Conservation (phyloP, 2,888 invertebrate genomes). For the Artemia sinica region DNA sequence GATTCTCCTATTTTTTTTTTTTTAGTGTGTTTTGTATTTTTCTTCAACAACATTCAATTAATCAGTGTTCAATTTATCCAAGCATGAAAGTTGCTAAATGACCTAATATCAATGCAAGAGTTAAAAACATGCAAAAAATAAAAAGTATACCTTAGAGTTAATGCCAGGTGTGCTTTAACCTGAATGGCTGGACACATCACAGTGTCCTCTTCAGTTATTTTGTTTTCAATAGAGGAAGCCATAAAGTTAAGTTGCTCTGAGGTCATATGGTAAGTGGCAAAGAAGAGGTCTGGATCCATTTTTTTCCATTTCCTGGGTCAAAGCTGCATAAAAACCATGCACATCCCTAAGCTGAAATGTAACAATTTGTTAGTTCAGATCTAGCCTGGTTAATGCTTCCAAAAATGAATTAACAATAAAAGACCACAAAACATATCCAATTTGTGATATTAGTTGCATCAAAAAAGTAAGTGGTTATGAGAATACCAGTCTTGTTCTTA, state of each 20-base stretch:
- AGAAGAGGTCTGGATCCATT: background rate
- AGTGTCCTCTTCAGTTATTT: background rate
- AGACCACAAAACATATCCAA: no score
- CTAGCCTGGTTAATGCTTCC: no score
- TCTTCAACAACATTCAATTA: no score
- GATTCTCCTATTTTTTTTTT: no score
- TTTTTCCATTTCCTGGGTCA: background rate
- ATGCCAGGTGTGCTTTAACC: background rate
- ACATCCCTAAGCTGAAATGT: conserved; percentile 2
- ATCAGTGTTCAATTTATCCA: no score
- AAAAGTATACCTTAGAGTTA: background rate
- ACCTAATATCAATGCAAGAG: background rate
- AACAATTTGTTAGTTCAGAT: no score
- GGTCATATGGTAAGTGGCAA: background rate
- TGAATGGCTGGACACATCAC: background rate
- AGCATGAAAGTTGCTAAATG: background rate
- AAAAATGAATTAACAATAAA: no score
- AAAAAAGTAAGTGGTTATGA: no score
- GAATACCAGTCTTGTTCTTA: no score
- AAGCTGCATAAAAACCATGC: background rate
- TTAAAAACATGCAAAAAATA: background rate
- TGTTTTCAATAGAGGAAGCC: no score
- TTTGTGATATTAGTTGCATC: no score
- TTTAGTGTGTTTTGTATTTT: no score
- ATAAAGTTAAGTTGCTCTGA: background rate